Base-by-base conservation (phyloP, 2,888 invertebrate species). In the Drosophila eohydei region DNA sequence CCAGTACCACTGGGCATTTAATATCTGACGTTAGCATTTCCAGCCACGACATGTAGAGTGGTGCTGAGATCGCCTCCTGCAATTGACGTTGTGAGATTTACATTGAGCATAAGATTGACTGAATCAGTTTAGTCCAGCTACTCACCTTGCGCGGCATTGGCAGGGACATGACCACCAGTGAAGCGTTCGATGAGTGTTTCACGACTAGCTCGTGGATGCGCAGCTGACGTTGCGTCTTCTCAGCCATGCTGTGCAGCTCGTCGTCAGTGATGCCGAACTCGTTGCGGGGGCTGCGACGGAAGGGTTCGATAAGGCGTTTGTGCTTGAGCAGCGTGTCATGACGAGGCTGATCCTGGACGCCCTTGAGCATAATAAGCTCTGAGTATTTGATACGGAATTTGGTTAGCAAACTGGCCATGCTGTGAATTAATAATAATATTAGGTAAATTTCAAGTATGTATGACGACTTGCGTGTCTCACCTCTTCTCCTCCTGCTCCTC, bases 301-400 rank as follows among this genome's bases (percentile, higher is more conserved):
- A 97, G 69, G 95, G 95, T 72, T 94, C 94, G 64, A 96, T 94
- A 41, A 97, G 93, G 36, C 95, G 94, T 78, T 96, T 95, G 90
- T 97, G 97, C 85, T 96, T 95, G 69, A 94, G 93, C 85, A 95
- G 94, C 8, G 97, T 97, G 46, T 95, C 95, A 3, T 95, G 94
- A 74, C 95, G 95, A 0, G 98, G 98, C 80, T 95, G 95, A 73
- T 97, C 97, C 38, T 96, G 96, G 71, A 98, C 96, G 87, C 98
- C 98, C 72, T 97, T 96, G 65, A 99, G 96, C 94, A 99, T 98
- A 65, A 96, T 96, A 79, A 99, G 94, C 86, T 97, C 97, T 1
- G 97, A 96, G 93, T 97, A 99, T 92, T 98, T 97, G 83, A 99
- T 97, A 12, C 99, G 95, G 94, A 99, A 98, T 93, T 99, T 99